Percentiles rank a stretch among this genome's conserved stretches.
phyloP scores from a whole-genome alignment of 2,113 vertebrate genomes.

The Dinomys branickii region DNA sequence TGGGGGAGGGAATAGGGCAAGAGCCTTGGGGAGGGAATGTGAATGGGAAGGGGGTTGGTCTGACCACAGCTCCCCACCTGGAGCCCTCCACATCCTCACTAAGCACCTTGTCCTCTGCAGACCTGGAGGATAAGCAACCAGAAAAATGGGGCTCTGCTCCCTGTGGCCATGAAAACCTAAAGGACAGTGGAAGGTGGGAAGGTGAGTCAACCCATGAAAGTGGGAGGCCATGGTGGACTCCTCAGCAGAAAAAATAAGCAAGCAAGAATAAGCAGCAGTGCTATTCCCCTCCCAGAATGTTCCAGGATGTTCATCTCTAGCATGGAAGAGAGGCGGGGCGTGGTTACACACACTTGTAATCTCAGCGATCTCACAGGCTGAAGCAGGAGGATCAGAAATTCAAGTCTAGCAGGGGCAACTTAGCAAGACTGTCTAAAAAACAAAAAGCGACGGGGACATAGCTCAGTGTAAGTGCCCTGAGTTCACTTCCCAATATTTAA shows the following conservation, averaged over 20 bases:
- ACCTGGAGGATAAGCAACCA: neutral
- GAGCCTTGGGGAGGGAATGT: neutral
- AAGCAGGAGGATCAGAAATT: neutral
- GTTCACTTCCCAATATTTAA: neutral
- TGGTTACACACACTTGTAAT: neutral
- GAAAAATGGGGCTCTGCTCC: neutral
- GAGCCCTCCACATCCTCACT: neutral
- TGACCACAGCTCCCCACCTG: neutral
- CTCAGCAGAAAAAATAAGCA: neutral
- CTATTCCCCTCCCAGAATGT: fast-evolving
- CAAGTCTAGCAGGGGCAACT: neutral
- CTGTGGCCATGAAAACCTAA: neutral
- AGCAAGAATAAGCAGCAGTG: neutral
- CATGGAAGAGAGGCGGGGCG: neutral
- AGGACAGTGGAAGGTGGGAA: neutral
- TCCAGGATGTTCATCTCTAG: neutral
- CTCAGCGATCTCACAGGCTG: neutral
- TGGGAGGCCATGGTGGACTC: neutral
- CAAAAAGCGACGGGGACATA: neutral
- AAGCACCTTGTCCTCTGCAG: neutral
- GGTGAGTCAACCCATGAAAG: neutral
- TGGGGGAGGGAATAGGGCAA: neutral
- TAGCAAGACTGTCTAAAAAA: neutral
- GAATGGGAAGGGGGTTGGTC: neutral
- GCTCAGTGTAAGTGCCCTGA: neutral